phyloP scores from a whole-genome alignment of 2,797 vertebrate genomes.

The Enteromius mattozi region DNA sequence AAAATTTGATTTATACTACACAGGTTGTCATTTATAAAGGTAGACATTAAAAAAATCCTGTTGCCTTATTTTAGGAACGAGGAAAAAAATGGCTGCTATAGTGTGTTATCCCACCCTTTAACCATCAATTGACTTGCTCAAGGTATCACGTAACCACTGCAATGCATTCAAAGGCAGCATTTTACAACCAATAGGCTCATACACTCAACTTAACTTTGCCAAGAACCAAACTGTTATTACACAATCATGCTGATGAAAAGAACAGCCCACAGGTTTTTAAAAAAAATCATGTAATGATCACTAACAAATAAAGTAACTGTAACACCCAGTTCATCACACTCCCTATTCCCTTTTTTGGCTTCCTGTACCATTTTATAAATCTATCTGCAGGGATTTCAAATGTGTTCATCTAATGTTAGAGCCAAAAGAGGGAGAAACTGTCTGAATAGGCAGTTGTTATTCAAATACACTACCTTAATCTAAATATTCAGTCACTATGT shows the following conservation, averaged over 20 bases:
- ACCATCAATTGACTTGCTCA: neutral
- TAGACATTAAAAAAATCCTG: neutral
- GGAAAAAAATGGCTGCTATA: neutral
- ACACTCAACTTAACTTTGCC: neutral
- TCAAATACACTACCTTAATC: neutral
- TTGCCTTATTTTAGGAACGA: neutral
- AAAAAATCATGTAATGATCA: neutral
- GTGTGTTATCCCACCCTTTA: neutral
- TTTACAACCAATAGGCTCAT: neutral
- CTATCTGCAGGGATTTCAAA: neutral
- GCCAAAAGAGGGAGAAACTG: neutral
- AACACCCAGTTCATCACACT: neutral
- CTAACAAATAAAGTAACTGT: neutral
- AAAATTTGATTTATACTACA: neutral
- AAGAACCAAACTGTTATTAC: neutral
- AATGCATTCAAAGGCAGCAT: neutral
- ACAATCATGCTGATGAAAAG: slow-evolving; percentile 5
- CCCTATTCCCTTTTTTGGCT: neutral
- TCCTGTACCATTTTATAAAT: neutral
- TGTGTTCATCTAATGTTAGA: neutral
- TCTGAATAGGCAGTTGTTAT: neutral
- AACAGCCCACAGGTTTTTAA: neutral
- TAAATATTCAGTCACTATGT: neutral
- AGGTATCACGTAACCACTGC: neutral
- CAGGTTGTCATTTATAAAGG: neutral